Evolutionary conservation across 2,888 invertebrate species (phyloP).

Genomic region (Ceratothoa steindachneri): DNA sequence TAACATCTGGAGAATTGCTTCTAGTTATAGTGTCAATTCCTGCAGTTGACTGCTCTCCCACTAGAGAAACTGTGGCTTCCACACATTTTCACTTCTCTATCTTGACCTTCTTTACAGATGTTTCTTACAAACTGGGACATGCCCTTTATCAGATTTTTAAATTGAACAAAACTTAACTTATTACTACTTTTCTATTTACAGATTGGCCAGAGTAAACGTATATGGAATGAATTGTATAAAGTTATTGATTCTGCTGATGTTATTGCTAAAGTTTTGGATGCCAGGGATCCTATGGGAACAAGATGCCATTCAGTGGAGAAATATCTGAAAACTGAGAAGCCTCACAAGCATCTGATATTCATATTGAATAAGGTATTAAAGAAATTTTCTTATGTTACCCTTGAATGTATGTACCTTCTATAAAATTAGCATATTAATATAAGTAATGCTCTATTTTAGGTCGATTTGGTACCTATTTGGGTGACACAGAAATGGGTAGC

Average conservation of each 20-base stretch:
- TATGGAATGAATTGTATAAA: slow-evolving; percentile 99
- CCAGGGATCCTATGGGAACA: slow-evolving; percentile 94
- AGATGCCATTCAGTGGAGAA: slow-evolving; percentile 87
- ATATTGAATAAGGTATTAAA: slow-evolving; percentile 76
- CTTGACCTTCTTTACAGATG: too few species aligned
- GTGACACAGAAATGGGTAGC: slow-evolving; percentile 97
- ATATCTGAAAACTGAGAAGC: slow-evolving; percentile 87
- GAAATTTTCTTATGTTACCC: neutral
- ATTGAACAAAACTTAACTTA: too few species aligned
- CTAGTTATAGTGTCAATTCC: too few species aligned
- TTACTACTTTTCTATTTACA: too few species aligned
- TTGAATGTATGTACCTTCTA: neutral
- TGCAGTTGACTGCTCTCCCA: too few species aligned
- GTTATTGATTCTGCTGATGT: slow-evolving; percentile 99
- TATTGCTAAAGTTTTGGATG: slow-evolving; percentile 81
- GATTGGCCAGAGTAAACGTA: slow-evolving; percentile 91
- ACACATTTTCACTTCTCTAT: too few species aligned
- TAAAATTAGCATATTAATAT: neutral
- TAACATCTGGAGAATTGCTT: too few species aligned
- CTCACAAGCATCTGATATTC: slow-evolving; percentile 94
- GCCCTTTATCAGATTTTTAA: too few species aligned
- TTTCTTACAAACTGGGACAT: too few species aligned
- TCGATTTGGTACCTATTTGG: slow-evolving; percentile 94
- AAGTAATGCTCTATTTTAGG: slow-evolving; percentile 52
- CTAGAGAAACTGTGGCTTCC: too few species aligned